Percentiles rank a stretch among this genome's conserved stretches.
phyloP scores from a whole-genome alignment of 2,797 vertebrate species.

The Chlorospingus flavigularis region DNA sequence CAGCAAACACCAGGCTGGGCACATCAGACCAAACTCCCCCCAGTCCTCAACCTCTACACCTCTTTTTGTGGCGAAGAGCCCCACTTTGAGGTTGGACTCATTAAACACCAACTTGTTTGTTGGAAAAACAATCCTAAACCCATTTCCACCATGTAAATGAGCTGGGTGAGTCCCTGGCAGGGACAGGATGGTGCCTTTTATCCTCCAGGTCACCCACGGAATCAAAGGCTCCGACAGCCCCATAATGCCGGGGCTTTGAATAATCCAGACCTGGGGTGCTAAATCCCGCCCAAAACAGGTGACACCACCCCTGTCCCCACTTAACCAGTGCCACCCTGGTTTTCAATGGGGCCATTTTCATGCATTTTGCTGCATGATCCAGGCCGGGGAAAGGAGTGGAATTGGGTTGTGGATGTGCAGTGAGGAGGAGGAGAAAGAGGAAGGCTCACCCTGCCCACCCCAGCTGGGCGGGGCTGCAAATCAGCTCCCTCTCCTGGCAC shows the following conservation, averaged over 20 bases:
- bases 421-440: neutral
- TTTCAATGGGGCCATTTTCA: neutral
- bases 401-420: neutral
- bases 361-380: neutral
- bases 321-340: neutral
- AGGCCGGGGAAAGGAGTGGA: rapidly evolving
- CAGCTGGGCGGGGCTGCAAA: neutral
- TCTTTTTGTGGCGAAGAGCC: neutral
- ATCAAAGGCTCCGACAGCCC: rapidly evolving
- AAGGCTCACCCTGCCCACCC: neutral
- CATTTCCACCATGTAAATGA: rapidly evolving
- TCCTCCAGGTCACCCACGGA: neutral
- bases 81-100: neutral
- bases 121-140: neutral
- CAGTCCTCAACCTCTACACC: neutral
- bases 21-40: neutral
- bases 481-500: neutral
- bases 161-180: neutral
- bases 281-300: neutral
- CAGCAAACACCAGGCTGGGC: neutral
- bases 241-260: rapidly evolving
- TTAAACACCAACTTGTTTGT: neutral
- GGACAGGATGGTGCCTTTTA: rapidly evolving
- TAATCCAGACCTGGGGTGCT: neutral
- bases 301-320: neutral